Conservation (phyloP, 2,888 invertebrate genomes). For the Oxystoma pomonae region DNA sequence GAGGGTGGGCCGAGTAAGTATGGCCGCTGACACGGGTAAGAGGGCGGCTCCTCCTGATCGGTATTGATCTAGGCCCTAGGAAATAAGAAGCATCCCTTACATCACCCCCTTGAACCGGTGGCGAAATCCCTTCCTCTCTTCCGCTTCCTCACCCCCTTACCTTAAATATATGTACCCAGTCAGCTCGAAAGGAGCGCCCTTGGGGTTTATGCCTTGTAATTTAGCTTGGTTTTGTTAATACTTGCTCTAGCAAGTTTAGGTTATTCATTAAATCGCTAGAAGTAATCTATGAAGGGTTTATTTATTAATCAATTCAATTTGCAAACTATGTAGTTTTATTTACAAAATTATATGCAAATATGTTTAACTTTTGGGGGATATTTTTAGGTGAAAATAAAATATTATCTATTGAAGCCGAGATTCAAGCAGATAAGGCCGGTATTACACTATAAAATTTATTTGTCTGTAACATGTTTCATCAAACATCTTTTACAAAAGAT, state of each 20-base stretch:
- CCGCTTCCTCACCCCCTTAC: slow-evolving; percentile 11
- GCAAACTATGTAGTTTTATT: slow-evolving; percentile 22
- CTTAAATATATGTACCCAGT: slow-evolving; percentile 1
- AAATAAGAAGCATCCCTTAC: slow-evolving; percentile 51
- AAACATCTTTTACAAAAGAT: no score
- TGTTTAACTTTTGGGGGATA: no score
- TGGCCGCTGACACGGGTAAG: slow-evolving; percentile 49
- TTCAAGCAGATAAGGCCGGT: no score
- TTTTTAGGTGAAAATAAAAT: no score
- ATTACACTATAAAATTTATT: no score
- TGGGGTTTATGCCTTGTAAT: slow-evolving; percentile 37
- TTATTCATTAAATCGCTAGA: slow-evolving; percentile 28
- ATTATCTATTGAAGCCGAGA: no score
- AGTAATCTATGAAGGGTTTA: slow-evolving; percentile 27
- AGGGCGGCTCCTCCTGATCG: slow-evolving; percentile 48
- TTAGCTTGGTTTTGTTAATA: slow-evolving; percentile 34
- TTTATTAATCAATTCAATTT: slow-evolving; percentile 28
- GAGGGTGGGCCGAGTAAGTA: slow-evolving; percentile 17
- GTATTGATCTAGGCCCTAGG: slow-evolving; percentile 49
- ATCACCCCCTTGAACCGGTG: slow-evolving; percentile 36
- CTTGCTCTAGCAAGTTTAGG: slow-evolving; percentile 30
- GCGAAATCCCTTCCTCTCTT: slow-evolving; percentile 14
- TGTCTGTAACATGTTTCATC: no score
- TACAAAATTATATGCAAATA: slow-evolving; percentile 21
- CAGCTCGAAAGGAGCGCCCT: slow-evolving; percentile 29